Percentiles rank a stretch among this genome's conserved stretches.
These are phyloP conservation scores for Falcunculus frontatus DNA, from an alignment of 2,113 vertebrate species.

Conservation along the genomic window DNA sequence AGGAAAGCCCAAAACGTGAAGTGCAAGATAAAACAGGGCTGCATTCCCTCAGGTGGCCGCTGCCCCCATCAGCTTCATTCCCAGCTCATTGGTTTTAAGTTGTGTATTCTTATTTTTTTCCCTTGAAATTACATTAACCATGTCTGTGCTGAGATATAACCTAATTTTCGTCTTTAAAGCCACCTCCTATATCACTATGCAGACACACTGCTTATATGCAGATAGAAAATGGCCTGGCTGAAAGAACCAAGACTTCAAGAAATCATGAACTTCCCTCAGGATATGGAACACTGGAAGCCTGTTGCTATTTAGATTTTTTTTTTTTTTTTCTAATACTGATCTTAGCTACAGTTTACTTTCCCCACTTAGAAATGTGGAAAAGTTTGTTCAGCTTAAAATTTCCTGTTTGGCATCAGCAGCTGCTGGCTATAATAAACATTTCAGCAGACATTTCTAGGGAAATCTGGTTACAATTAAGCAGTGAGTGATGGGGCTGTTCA, in stretches of 20 bases:
- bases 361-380: conserved; percentile 61
- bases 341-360: conserved; percentile 55
- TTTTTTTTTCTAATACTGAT: neutral
- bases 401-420: conserved; percentile 66
- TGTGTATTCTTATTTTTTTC: neutral
- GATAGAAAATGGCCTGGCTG: neutral
- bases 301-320: conserved; percentile 25
- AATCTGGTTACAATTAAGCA: conserved; percentile 19
- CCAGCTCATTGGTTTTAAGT: neutral
- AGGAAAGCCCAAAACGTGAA: neutral
- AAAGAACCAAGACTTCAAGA: neutral
- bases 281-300: neutral
- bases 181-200: neutral
- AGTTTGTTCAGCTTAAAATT: conserved; percentile 65
- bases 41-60: neutral
- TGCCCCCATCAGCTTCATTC: neutral
- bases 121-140: neutral
- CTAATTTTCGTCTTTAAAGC: neutral
- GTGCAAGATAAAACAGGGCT: neutral
- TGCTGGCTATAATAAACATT: conserved; percentile 60
- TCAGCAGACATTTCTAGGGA: conserved; percentile 18
- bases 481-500: neutral
- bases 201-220: neutral
- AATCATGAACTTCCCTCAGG: neutral
- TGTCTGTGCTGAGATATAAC: neutral